Evolutionary conservation across 2,797 vertebrate species (phyloP).

Genomic region (Syndactyla subalaris): DNA sequence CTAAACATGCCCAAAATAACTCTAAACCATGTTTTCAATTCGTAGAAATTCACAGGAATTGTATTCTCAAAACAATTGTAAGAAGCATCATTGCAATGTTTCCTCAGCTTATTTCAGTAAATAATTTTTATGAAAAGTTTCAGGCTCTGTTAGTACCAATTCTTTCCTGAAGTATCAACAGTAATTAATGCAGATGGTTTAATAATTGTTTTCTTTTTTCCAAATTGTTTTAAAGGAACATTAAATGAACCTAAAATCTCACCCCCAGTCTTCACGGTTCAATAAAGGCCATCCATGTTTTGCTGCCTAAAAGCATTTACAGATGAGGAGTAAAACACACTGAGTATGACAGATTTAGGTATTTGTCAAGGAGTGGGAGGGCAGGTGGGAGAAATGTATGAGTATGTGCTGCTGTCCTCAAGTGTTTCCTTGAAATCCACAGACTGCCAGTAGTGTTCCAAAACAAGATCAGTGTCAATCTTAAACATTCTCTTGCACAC

Average conservation of each 20-base stretch:
- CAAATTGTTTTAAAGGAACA: not conserved
- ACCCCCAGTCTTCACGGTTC: not conserved
- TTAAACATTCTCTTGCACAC: not conserved
- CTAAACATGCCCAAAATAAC: not conserved
- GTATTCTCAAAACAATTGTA: not conserved
- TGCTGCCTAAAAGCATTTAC: slow-evolving; percentile 23
- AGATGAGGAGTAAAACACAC: slow-evolving; percentile 30
- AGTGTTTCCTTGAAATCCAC: not conserved
- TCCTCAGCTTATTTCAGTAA: not conserved
- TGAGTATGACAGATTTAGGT: slow-evolving; percentile 10
- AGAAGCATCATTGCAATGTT: not conserved
- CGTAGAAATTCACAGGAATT: not conserved
- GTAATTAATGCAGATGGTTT: not conserved
- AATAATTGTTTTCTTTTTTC: not conserved
- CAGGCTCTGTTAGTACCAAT: not conserved
- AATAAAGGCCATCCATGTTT: not conserved
- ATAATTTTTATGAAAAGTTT: not conserved
- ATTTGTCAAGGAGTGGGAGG: slow-evolving; percentile 7
- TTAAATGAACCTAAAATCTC: not conserved
- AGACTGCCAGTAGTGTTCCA: not conserved
- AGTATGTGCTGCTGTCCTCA: slow-evolving; percentile 22
- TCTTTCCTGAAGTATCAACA: not conserved
- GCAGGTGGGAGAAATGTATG: slow-evolving; percentile 24
- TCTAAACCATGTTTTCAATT: not conserved
- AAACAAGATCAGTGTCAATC: slow-evolving; percentile 13